A percentile compares a stretch with the other conserved stretches of the same genome.
Conservation (phyloP, 2,113 vertebrate genomes). For the Alosa alosa region DNA sequence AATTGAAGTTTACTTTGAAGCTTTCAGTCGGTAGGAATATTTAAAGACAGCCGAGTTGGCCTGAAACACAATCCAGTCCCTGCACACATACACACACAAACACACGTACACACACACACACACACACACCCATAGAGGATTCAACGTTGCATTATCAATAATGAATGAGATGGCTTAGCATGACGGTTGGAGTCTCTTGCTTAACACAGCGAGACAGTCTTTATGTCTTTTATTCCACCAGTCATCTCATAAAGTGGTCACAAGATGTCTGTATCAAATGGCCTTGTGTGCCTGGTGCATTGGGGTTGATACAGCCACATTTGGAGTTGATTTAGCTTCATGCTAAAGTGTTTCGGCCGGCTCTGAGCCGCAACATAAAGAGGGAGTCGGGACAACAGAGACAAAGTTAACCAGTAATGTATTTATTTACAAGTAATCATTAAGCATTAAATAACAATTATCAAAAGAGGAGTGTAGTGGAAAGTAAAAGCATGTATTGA, state of each 20-base stretch:
- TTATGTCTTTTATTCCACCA: slow-evolving; percentile 34
- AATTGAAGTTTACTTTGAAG: slow-evolving; percentile 79
- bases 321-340: no score
- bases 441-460: no score
- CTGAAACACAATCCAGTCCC: slow-evolving; percentile 67
- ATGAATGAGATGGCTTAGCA: slow-evolving; percentile 68
- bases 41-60: slow-evolving; percentile 68
- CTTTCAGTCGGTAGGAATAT: slow-evolving; percentile 77
- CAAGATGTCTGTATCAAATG: no score
- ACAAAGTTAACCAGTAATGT: no score
- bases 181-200: slow-evolving; percentile 45
- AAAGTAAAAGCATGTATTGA: no score
- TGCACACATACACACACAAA: no score
- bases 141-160: slow-evolving; percentile 66
- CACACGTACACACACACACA: neutral
- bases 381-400: no score
- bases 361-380: no score
- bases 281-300: no score
- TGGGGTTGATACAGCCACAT: neutral
- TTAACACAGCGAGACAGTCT: slow-evolving; percentile 8
- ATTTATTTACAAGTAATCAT: no score
- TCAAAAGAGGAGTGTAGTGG: no score
- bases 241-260: no score
- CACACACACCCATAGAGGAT: slow-evolving; percentile 46
- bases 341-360: neutral